Conservation (phyloP, 1,140 invertebrate genomes). For the Geopemphigus sp. region DNA sequence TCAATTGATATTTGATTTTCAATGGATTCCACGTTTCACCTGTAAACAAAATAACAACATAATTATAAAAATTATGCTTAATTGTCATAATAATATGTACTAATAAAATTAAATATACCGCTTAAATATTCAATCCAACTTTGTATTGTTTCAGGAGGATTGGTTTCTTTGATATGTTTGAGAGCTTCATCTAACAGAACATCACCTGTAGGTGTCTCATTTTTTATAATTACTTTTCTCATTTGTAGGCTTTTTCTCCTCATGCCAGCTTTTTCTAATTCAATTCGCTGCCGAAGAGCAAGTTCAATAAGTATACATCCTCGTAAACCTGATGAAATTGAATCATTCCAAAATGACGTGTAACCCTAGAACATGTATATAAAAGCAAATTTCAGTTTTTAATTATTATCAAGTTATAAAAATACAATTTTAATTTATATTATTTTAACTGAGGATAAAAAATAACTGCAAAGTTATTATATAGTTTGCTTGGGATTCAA, state of each 20-base stretch:
- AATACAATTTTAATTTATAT: too few species aligned
- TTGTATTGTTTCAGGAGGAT: slow-evolving; percentile 94
- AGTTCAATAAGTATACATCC: slow-evolving; percentile 99
- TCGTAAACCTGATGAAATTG: slow-evolving; percentile 96
- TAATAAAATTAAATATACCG: slow-evolving; percentile 64
- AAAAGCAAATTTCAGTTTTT: background rate
- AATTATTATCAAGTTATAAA: too few species aligned
- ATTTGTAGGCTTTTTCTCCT: slow-evolving; percentile 83
- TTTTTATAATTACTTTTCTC: slow-evolving; percentile 76
- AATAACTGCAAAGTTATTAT: too few species aligned
- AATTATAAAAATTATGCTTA: slow-evolving; percentile 25
- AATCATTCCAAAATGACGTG: slow-evolving; percentile 99
- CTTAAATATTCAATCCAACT: slow-evolving; percentile 99
- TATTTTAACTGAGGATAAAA: too few species aligned
- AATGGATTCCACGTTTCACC: slow-evolving; percentile 99
- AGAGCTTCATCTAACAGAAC: slow-evolving; percentile 97
- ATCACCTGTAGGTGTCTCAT: slow-evolving; percentile 93
- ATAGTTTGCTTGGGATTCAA: too few species aligned
- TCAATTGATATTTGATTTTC: slow-evolving; percentile 95
- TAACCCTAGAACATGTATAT: slow-evolving; percentile 77
- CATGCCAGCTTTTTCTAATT: slow-evolving; percentile 96
- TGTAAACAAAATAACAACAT: slow-evolving; percentile 57
- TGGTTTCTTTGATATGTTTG: slow-evolving; percentile 96
- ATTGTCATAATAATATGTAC: slow-evolving; percentile 47
- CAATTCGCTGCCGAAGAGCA: slow-evolving; percentile 87